A percentile compares a stretch with the other conserved stretches of the same genome.
These are phyloP conservation scores for Lochmaea capreae DNA, from an alignment of 2,888 invertebrate species.

Conservation along the genomic window DNA sequence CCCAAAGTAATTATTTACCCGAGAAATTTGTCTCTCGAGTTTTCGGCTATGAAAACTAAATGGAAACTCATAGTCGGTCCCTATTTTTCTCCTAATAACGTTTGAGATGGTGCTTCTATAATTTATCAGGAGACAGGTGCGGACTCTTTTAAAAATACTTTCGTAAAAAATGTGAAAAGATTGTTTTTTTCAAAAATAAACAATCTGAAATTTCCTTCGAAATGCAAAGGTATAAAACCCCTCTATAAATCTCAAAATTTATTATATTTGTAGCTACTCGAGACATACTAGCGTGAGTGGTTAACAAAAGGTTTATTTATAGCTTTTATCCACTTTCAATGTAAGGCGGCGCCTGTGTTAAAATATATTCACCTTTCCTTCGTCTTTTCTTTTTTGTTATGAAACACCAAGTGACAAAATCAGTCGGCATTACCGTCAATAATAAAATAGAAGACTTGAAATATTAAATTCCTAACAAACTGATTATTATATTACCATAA, in stretches of 20 bases:
- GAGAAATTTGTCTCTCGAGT: too few relatives aligned
- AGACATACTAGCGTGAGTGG: neutral
- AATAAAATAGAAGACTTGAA: too few relatives aligned
- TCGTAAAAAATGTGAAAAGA: too few relatives aligned
- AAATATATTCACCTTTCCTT: conserved; percentile 7
- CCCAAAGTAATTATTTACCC: too few relatives aligned
- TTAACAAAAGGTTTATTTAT: conserved; percentile 16
- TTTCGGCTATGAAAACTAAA: too few relatives aligned
- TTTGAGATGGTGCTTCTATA: too few relatives aligned
- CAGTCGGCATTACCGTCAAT: neutral
- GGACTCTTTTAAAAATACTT: too few relatives aligned
- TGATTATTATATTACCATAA: too few relatives aligned
- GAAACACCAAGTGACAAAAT: neutral
- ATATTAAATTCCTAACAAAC: too few relatives aligned
- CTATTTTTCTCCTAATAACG: too few relatives aligned
- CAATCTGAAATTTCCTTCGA: neutral
- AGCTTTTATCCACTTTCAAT: conserved; percentile 12
- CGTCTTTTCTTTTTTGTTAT: conserved; percentile 9
- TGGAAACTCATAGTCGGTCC: too few relatives aligned
- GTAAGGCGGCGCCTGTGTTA: neutral
- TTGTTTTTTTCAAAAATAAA: neutral
- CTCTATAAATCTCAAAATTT: conserved; percentile 5
- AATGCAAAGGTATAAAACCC: neutral
- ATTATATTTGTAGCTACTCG: conserved; percentile 4
- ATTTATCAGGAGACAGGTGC: too few relatives aligned